These are phyloP conservation scores for Chauna torquata DNA, from an alignment of 2,113 vertebrate species.

Conservation along the genomic window DNA sequence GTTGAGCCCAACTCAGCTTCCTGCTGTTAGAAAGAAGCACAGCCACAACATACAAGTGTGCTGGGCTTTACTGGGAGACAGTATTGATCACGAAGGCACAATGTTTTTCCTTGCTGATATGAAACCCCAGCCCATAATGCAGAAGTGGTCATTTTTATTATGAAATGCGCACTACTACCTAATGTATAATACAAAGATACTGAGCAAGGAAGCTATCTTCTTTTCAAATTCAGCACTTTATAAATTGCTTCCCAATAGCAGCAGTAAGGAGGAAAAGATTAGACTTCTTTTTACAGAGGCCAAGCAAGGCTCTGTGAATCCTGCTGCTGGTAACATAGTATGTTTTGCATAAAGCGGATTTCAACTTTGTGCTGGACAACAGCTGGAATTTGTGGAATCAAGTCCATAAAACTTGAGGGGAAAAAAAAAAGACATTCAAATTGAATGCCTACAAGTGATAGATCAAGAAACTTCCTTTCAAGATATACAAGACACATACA, in stretches of 20 bases:
- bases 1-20: not conserved
- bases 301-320: not conserved
- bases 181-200: not conserved
- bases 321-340: not conserved
- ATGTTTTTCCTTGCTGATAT: not conserved
- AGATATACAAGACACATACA: not conserved
- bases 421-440: not conserved
- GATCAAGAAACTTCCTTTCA: not conserved
- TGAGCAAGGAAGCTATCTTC: not conserved
- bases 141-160: not conserved
- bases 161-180: not conserved
- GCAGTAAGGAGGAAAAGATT: not conserved
- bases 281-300: not conserved
- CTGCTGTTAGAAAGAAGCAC: not conserved
- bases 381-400: not conserved
- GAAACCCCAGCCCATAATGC: not conserved
- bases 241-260: not conserved
- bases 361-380: not conserved
- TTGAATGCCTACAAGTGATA: not conserved
- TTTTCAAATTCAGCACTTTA: not conserved
- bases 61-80: not conserved
- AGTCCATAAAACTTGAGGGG: not conserved
- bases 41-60: not conserved
- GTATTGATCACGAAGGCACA: accelerated
- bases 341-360: not conserved